Percentiles rank a stretch among this genome's conserved stretches.
phyloP scores from a whole-genome alignment of 2,797 vertebrate genomes.

The Enteromius paludinosus region DNA sequence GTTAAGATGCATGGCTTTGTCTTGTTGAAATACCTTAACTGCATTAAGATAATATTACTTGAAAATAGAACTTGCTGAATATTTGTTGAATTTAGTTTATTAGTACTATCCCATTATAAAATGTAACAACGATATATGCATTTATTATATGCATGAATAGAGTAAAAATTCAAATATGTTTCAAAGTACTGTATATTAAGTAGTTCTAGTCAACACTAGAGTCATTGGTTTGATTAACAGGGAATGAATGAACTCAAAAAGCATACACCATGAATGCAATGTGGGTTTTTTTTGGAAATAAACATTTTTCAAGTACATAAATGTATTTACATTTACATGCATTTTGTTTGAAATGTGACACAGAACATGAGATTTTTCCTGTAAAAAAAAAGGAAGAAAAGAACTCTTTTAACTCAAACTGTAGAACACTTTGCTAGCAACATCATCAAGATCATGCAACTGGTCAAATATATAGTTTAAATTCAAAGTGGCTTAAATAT shows the following conservation, averaged over 20 bases:
- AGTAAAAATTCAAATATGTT: background rate
- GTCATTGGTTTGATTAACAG: background rate
- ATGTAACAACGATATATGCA: background rate
- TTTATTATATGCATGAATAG: background rate
- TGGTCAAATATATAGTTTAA: background rate
- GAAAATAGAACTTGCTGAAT: background rate
- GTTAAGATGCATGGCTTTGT: background rate
- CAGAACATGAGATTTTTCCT: background rate
- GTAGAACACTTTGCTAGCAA: background rate
- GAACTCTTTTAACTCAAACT: background rate
- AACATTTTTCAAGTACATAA: background rate
- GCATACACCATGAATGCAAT: background rate
- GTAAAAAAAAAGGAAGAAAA: no score
- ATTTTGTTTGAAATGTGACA: background rate
- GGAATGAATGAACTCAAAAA: background rate
- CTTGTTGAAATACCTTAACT: background rate
- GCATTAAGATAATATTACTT: background rate
- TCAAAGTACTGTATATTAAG: background rate
- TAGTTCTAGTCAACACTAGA: background rate
- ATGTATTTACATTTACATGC: no score
- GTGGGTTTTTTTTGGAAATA: background rate
- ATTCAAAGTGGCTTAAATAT: background rate
- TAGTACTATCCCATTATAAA: background rate
- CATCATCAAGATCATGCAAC: background rate
- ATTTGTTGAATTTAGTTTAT: background rate